Evolutionary conservation across 2,888 invertebrate species (phyloP).

Genomic region (Catonia carolina): DNA sequence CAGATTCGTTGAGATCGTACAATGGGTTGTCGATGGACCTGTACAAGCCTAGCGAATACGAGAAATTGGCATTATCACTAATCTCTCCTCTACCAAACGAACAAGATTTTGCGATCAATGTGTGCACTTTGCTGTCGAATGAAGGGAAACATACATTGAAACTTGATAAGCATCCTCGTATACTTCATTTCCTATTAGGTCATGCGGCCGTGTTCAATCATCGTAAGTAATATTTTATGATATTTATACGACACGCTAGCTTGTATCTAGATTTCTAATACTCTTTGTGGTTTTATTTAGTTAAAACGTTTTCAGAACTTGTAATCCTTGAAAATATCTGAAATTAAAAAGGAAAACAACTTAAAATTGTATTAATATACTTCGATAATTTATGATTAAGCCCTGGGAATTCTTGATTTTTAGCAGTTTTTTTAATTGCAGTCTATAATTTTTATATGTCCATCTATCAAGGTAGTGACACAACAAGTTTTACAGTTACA

Average conservation of each 20-base stretch:
- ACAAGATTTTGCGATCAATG: constrained; percentile 96
- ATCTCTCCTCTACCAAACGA: constrained; percentile 97
- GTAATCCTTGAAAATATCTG: too few species aligned
- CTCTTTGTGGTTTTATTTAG: too few species aligned
- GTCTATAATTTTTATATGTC: too few species aligned
- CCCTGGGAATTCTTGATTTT: too few species aligned
- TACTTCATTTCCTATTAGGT: constrained; percentile 82
- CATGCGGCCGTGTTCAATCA: constrained; percentile 93
- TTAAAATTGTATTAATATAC: too few species aligned
- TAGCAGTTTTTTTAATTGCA: too few species aligned
- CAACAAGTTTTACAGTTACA: too few species aligned
- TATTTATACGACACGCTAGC: constrained; percentile 1
- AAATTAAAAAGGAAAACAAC: too few species aligned
- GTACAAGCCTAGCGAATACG: constrained; percentile 68
- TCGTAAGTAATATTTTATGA: constrained; percentile 50
- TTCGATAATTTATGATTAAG: too few species aligned
- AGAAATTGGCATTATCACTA: constrained; percentile 81
- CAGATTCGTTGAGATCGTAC: constrained; percentile 55
- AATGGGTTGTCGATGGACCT: constrained; percentile 61
- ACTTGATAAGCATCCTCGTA: constrained; percentile 74
- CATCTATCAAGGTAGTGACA: too few species aligned
- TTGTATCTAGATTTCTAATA: too few species aligned
- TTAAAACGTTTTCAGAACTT: too few species aligned
- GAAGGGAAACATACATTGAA: constrained; percentile 86
- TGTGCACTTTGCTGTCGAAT: constrained; percentile 90